phyloP scores from a whole-genome alignment of 2,797 vertebrate genomes.

The Fistularia tabacaria region DNA sequence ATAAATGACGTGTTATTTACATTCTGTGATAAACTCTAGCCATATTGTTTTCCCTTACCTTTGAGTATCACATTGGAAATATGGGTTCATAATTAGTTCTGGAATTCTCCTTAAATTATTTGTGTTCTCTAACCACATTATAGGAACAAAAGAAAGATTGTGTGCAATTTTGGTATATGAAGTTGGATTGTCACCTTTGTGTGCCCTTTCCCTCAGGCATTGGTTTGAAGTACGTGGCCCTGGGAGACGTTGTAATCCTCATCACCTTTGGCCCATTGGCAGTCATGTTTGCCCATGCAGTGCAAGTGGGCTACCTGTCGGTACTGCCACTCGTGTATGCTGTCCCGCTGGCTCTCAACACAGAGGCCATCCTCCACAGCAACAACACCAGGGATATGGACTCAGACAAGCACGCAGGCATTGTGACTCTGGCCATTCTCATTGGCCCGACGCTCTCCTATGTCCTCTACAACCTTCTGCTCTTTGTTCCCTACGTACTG shows the following conservation, averaged over 20 bases:
- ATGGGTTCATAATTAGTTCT: no score
- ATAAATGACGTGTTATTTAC: no score
- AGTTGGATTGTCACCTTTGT: no score
- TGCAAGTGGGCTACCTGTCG: conserved; percentile 94
- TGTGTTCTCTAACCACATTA: no score
- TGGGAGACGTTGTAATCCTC: conserved; percentile 95
- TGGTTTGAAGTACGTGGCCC: conserved; percentile 94
- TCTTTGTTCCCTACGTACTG: conserved; percentile 91
- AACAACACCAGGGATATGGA: conserved; percentile 99
- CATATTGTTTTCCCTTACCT: no score
- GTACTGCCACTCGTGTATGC: conserved; percentile 91
- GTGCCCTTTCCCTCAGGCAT: conserved; percentile 76
- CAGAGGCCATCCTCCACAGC: conserved; percentile 96
- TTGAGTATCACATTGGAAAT: no score
- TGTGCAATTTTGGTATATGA: no score
- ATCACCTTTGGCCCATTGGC: conserved; percentile 97
- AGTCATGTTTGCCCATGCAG: conserved; percentile 93
- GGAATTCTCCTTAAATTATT: neutral
- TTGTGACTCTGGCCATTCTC: conserved; percentile 95
- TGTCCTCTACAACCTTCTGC: conserved; percentile 86
- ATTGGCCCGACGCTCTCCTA: conserved; percentile 91
- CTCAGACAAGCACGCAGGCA: conserved; percentile 91
- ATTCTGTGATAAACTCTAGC: no score
- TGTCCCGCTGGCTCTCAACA: conserved; percentile 91
- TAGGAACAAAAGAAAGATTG: no score